Percentiles rank a stretch among this genome's conserved stretches.
phyloP scores from a whole-genome alignment of 2,888 invertebrate species.

The Dasysyrphus tricinctus region DNA sequence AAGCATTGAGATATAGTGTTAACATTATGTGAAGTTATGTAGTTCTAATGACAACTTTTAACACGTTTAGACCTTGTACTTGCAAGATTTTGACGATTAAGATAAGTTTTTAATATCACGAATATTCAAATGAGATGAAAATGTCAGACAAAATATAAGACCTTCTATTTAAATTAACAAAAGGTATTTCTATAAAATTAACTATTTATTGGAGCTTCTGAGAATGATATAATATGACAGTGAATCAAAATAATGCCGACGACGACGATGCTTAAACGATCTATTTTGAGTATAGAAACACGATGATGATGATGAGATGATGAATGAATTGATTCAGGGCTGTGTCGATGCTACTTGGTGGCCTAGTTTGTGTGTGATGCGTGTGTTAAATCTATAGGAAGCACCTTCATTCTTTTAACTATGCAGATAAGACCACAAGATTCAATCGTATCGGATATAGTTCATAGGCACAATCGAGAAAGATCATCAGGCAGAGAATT shows the following conservation, averaged over 20 bases:
- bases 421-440: too few species aligned
- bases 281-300: neutral
- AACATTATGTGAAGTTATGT: neutral
- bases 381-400: too few species aligned
- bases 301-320: neutral
- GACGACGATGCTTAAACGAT: neutral
- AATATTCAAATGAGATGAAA: slow-evolving; percentile 51
- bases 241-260: neutral
- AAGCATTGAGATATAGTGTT: neutral
- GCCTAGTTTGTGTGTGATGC: too few species aligned
- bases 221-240: slow-evolving; percentile 18
- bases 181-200: neutral
- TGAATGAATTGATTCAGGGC: neutral
- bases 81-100: neutral
- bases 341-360: neutral
- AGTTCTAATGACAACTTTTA: neutral
- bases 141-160: slow-evolving; percentile 37
- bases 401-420: too few species aligned
- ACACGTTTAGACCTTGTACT: slow-evolving; percentile 12
- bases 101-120: slow-evolving; percentile 30
- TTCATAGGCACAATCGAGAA: too few species aligned
- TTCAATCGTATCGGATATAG: too few species aligned
- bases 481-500: too few species aligned
- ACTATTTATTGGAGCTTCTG: neutral
- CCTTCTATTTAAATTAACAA: slow-evolving; percentile 1